phyloP scores from a whole-genome alignment of 1,140 invertebrate genomes.

The Ylistrum balloti region DNA sequence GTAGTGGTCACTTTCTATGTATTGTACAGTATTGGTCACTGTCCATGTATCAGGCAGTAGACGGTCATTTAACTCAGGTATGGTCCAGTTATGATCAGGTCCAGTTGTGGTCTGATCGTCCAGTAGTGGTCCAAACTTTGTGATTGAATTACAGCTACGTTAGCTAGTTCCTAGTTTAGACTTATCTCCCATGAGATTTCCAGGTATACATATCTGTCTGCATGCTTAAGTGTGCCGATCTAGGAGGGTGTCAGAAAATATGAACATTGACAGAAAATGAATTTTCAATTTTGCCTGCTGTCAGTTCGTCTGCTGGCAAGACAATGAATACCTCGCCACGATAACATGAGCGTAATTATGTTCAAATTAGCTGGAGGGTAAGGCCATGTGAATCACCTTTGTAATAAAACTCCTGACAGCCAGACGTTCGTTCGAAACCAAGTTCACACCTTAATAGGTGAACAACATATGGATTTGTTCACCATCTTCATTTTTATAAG shows the following conservation, averaged over 20 bases:
- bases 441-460: background rate
- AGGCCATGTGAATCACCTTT: background rate
- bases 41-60: background rate
- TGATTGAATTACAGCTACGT: no score
- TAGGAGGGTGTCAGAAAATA: background rate
- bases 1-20: background rate
- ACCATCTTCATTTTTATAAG: background rate
- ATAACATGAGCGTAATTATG: background rate
- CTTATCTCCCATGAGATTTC: background rate
- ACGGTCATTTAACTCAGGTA: background rate
- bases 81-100: background rate
- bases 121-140: no score
- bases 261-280: constrained; percentile 19
- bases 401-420: constrained; percentile 7
- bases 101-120: background rate
- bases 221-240: background rate
- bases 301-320: constrained; percentile 22
- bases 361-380: background rate
- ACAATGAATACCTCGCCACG: background rate
- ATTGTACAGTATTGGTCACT: background rate
- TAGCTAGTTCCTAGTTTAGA: no score
- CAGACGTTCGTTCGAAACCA: background rate
- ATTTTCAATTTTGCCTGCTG: background rate
- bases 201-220: background rate
- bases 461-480: constrained; percentile 34